Base-by-base conservation (phyloP, 2,888 invertebrate genomes). In the Parthenolecanium corni region DNA sequence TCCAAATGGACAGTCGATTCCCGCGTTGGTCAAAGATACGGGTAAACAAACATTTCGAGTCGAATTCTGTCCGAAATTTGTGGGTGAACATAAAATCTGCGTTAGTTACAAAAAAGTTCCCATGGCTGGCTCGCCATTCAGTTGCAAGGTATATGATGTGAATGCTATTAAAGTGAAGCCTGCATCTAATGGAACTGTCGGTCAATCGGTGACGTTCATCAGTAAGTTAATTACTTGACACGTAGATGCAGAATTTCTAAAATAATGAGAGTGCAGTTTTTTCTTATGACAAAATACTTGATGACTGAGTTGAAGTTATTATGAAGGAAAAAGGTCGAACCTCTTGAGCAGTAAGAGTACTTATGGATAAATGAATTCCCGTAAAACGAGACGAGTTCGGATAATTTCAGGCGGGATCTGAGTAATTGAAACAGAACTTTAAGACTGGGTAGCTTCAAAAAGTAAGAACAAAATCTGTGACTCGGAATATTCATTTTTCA, bases 141-240 rank as follows among this genome's bases (percentile, higher is more conserved):
- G 89, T 69, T 87, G 92, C 69, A 93, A 95, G 79, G 92, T 94
- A 3, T 94, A 94, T 72, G 94, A 95, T 71, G 90, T 94, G 9
- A 83, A 85, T 66, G 91, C 94, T 54, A 95, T 95, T 69, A 86
- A 90, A 77, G 93, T 95, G 25, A 92, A 90, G 74, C 91, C 93
- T 71, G 86, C 92, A 11, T 84, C 88, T 52, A 83, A 83, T 69
- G 89, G 92, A 66, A 85, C 90, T 46, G 86, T 92, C 52, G 90
- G 91, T 61, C 86, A 93, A 73, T 85, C 92, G 1, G 90, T 92
- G 38, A 92, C 92, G 49, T 93, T 93, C 74, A 78, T 93, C 70
- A 89, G 89, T 89, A 74, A 73, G 73, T 70, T 42, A 11, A 46
- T 2, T 2, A 40, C 12, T 14, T 40, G 12, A n/a, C 40, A 40